Evolutionary conservation across 2,113 vertebrate genomes (phyloP), one percentile per base, ranked within the genome.

Genomic region (Thymallus thymallus): DNA sequence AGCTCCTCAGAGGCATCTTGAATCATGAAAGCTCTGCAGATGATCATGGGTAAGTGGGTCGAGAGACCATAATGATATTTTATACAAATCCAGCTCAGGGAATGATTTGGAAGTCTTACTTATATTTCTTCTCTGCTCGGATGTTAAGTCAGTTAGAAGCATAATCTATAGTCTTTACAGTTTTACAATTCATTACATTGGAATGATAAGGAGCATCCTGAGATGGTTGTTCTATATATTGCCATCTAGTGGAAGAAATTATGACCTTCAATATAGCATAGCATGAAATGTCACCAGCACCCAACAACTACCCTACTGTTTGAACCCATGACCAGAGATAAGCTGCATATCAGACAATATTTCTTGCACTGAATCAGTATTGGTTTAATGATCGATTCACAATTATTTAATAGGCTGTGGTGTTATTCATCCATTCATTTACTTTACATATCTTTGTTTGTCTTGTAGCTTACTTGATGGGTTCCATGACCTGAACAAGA

Each of bases 401-500:
- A 12, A 10, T 35, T 16, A 65, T 9, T n/a, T 22, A 22, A 6
- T 22, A 20, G 55, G 32, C 23, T 62, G 14, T 24, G 51, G 51
- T 6, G 51, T 55, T 20, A 64, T 64, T 18, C 62, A 29, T 12
- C 30, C 51, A 29, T 61, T 66, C 1, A 60, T 69, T 14, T 63
- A 32, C 58, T 26, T 32, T 29, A n/a, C 22, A 51, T 30, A 2
- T 41, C 35, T 41, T 48, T 48, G 12, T 74, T 12, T 51, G 14
- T 64, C 46, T 30, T 67, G 23, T 81, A 93, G 92, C 76, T 75
- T 92, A 41, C 76, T 92, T 84, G 91, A 93, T 32, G 68, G 77
- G 22, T 92, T 92, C 73, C 91, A 92, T 0, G 91, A 93, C 81
- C 73, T 94, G 79, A 90, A 93, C 85, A 89, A 88, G 78, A 91